These are phyloP conservation scores for Amaurobius ferox DNA, from an alignment of 2,888 invertebrate species.

Conservation along the genomic window DNA sequence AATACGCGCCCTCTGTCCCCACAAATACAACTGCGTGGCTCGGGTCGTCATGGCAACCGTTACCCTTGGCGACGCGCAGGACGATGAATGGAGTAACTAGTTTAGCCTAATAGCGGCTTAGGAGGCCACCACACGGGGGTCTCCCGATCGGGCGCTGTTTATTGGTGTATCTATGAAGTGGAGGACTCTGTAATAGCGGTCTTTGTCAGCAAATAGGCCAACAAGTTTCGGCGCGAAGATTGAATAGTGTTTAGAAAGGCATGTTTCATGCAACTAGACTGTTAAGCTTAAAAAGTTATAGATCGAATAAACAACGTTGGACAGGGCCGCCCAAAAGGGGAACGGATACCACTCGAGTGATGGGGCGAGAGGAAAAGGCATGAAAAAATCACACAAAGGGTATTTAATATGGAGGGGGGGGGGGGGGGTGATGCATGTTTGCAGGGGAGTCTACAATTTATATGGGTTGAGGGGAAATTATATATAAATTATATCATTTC, in stretches of 20 bases:
- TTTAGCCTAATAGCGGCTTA: constrained; percentile 64
- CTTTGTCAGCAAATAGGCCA: constrained; percentile 37
- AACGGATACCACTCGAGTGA: too few species aligned
- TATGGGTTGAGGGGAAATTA: too few species aligned
- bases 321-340: too few species aligned
- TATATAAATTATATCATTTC: too few species aligned
- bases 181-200: constrained; percentile 48
- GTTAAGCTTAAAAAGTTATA: too few species aligned
- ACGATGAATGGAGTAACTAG: constrained; percentile 71
- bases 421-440: too few species aligned
- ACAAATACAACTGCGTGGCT: constrained; percentile 61
- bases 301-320: too few species aligned
- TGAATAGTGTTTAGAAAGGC: constrained; percentile 25
- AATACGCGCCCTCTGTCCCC: constrained; percentile 8
- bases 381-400: too few species aligned
- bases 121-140: constrained; percentile 56
- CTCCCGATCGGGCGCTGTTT: constrained; percentile 55
- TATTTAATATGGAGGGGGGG: too few species aligned
- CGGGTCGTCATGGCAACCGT: constrained; percentile 48
- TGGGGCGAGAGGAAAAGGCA: too few species aligned
- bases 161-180: constrained; percentile 68
- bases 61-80: constrained; percentile 46
- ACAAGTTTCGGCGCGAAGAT: constrained; percentile 33
- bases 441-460: too few species aligned
- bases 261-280: neutral